These are phyloP conservation scores for Molorchus minor DNA, from an alignment of 2,888 invertebrate genomes.

Conservation along the genomic window DNA sequence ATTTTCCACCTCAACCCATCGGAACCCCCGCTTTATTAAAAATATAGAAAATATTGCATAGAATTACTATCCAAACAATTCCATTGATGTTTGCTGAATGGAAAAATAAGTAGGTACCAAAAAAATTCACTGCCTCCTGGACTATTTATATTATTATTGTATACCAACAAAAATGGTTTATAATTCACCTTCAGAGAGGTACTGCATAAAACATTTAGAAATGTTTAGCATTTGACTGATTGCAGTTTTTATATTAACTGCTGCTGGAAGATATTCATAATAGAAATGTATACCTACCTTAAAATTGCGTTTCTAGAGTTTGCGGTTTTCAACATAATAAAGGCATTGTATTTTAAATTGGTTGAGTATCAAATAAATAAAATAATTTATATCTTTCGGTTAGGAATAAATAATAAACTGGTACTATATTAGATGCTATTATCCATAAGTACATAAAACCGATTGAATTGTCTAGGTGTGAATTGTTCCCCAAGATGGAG, in stretches of 20 bases:
- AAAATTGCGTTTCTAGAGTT: not conserved
- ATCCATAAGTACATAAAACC: not conserved
- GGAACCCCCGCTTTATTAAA: no score
- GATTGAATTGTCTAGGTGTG: not conserved
- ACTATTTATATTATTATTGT: no score
- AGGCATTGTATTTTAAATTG: not conserved
- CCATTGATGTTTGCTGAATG: no score
- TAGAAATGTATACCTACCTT: not conserved
- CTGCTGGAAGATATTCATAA: not conserved
- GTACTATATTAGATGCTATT: not conserved
- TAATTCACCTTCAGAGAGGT: no score
- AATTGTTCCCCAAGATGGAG: not conserved
- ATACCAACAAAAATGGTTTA: no score
- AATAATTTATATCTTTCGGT: not conserved
- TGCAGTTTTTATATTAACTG: not conserved
- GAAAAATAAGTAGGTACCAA: no score
- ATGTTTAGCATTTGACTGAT: not conserved
- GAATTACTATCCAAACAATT: no score
- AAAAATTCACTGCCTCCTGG: no score
- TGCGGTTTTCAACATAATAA: not conserved
- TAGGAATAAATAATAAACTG: not conserved
- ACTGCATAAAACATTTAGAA: no score
- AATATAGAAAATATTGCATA: no score
- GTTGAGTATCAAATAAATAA: not conserved
- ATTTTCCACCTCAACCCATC: no score